phyloP scores from a whole-genome alignment of 2,888 invertebrate species.

The Criorhina ranunculi region DNA sequence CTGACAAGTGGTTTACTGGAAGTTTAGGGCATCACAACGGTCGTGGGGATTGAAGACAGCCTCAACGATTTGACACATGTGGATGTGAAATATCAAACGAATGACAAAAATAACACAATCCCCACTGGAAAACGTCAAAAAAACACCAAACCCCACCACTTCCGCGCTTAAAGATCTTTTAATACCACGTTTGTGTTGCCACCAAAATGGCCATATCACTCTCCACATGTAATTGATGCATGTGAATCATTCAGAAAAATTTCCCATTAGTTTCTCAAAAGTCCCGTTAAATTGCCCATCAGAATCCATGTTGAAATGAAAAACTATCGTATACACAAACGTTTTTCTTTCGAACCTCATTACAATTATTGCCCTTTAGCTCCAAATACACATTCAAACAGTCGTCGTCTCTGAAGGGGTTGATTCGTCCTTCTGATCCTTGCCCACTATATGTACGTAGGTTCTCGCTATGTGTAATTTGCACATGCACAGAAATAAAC shows the following conservation, averaged over 20 bases:
- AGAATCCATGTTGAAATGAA: constrained; percentile 42
- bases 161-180: constrained; percentile 39
- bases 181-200: constrained; percentile 38
- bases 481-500: constrained; percentile 41
- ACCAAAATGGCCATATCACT: constrained; percentile 48
- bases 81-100: too few species aligned
- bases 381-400: background rate
- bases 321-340: constrained; percentile 25
- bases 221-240: constrained; percentile 45
- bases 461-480: constrained; percentile 37
- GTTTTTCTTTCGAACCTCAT: constrained; percentile 48
- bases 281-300: constrained; percentile 50
- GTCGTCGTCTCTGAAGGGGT: constrained; percentile 18
- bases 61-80: too few species aligned
- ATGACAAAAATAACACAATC: background rate
- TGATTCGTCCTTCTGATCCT: constrained; percentile 39
- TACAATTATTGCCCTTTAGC: constrained; percentile 28
- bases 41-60: background rate
- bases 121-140: background rate
- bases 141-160: background rate
- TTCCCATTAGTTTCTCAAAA: constrained; percentile 46
- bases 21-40: background rate
- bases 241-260: constrained; percentile 27
- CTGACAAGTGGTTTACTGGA: constrained; percentile 7
- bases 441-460: too few species aligned